Percentiles rank a stretch among this genome's conserved stretches.
phyloP scores from a whole-genome alignment of 2,888 invertebrate genomes.

The Diarsia rubi region DNA sequence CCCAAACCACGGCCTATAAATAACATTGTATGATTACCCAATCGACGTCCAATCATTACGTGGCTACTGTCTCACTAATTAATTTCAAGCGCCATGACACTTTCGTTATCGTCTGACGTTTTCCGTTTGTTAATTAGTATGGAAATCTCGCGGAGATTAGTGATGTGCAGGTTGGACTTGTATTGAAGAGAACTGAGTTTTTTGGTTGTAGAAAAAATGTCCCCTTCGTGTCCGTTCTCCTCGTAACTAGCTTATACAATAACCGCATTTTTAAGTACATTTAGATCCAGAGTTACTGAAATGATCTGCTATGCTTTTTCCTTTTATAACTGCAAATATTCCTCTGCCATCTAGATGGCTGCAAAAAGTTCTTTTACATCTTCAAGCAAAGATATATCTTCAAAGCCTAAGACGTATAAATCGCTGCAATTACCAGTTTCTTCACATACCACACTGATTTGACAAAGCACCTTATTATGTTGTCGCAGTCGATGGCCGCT shows the following conservation, averaged over 20 bases:
- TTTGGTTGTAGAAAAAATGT: neutral
- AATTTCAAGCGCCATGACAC: conserved; percentile 65
- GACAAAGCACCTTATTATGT: conserved; percentile 45
- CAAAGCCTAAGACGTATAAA: conserved; percentile 24
- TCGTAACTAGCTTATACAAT: neutral
- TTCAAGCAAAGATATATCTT: conserved; percentile 8
- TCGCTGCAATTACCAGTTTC: conserved; percentile 44
- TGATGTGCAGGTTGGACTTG: conserved; percentile 26
- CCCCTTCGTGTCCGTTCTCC: neutral
- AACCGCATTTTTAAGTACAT: neutral
- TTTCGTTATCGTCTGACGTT: conserved; percentile 62
- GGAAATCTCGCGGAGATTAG: conserved; percentile 54
- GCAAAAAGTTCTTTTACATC: conserved; percentile 7
- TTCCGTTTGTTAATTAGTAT: conserved; percentile 63
- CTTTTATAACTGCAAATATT: neutral
- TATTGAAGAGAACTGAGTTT: neutral
- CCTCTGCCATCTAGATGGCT: neutral
- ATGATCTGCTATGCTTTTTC: neutral
- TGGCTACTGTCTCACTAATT: conserved; percentile 61
- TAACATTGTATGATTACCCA: conserved; percentile 50
- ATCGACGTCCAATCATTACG: conserved; percentile 60
- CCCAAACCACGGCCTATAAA: conserved; percentile 34
- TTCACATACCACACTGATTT: conserved; percentile 42
- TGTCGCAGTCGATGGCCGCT: conserved; percentile 42
- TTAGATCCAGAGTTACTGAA: neutral